Conservation (phyloP, 2,797 vertebrate species). For the Smutsia gigantea region DNA sequence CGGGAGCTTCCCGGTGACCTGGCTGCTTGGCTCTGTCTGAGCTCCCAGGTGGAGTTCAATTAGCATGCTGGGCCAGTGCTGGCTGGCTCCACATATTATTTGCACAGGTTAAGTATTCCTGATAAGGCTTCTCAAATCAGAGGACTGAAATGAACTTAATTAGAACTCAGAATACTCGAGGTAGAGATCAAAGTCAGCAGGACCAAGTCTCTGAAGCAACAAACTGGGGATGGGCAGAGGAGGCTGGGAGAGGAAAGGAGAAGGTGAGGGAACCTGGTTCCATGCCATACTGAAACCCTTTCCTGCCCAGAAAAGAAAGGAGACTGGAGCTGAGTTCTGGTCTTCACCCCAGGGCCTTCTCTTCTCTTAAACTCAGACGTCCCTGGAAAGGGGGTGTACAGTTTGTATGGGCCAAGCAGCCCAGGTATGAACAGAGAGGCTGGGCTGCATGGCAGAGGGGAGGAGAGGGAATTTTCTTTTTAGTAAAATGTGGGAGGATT, state of each 20-base stretch:
- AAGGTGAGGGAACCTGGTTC: not conserved
- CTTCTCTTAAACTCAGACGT: not conserved
- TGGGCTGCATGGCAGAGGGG: not conserved
- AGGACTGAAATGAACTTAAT: conserved; percentile 85
- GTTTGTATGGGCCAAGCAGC: not conserved
- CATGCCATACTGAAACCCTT: not conserved
- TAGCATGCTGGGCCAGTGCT: conserved; percentile 77
- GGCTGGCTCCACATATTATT: conserved; percentile 81
- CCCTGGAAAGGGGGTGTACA: not conserved
- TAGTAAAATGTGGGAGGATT: not conserved
- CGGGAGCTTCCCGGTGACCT: not conserved
- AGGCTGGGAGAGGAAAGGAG: not conserved
- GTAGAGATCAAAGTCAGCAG: conserved; percentile 76
- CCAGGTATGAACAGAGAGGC: not conserved
- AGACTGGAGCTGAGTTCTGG: not conserved
- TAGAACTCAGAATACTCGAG: conserved; percentile 81
- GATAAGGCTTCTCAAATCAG: conserved; percentile 85
- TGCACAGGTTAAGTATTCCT: conserved; percentile 84
- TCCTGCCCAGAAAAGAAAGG: not conserved
- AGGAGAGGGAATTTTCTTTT: not conserved
- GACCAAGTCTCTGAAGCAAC: conserved; percentile 66
- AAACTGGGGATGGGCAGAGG: conserved; percentile 40
- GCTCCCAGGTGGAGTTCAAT: conserved; percentile 67
- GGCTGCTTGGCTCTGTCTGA: conserved; percentile 62
- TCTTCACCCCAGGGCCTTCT: not conserved